Conservation (phyloP, 2,113 vertebrate genomes). For the Mustela nigripes region DNA sequence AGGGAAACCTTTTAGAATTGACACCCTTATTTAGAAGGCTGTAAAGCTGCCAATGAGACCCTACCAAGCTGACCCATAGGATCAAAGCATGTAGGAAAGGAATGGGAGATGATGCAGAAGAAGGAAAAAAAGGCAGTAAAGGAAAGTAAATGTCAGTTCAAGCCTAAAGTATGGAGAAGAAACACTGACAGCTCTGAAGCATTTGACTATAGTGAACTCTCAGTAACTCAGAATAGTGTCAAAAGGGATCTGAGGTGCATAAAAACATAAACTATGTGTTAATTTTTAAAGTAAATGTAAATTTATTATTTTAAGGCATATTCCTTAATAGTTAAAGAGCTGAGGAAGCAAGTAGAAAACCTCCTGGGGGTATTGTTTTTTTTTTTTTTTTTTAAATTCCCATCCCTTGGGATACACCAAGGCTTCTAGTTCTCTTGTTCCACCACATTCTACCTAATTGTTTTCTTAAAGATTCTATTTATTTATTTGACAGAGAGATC, state of each 20-base stretch:
- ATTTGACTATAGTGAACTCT: neutral
- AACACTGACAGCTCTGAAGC: neutral
- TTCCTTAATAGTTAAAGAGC: neutral
- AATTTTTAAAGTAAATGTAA: neutral
- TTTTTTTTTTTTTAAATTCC: too few relatives aligned
- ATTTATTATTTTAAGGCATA: neutral
- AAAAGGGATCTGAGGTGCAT: neutral
- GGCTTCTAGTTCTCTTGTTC: too few relatives aligned
- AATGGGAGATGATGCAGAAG: neutral
- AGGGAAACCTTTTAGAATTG: neutral
- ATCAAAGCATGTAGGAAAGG: neutral
- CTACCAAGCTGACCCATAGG: neutral
- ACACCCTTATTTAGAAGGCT: neutral
- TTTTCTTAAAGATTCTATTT: too few relatives aligned
- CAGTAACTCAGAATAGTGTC: neutral
- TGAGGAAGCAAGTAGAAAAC: conserved; percentile 31
- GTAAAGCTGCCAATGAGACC: neutral
- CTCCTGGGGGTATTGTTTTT: neutral
- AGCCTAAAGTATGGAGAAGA: neutral
- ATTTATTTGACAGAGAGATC: too few relatives aligned
- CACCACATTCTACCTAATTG: too few relatives aligned
- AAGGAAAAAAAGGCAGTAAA: neutral
- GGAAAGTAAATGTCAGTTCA: neutral
- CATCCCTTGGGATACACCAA: too few relatives aligned
- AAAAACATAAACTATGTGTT: neutral